These are phyloP conservation scores for Troglohyphantes excavatus DNA, from an alignment of 2,888 invertebrate genomes.

Conservation along the genomic window DNA sequence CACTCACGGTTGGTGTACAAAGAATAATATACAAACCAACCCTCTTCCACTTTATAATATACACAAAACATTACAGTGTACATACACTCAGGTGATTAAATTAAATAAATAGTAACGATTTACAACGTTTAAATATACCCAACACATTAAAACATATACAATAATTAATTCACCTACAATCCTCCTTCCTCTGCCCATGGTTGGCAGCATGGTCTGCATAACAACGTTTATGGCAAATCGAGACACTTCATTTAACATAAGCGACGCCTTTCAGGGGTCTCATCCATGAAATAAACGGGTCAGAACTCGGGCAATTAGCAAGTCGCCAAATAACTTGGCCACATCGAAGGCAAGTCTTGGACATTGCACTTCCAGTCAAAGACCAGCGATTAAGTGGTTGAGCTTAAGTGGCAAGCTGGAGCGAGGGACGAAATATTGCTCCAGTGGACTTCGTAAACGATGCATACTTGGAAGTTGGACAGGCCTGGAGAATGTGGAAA, in stretches of 20 bases:
- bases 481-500: conserved; percentile 1
- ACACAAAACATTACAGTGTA: too few relatives aligned
- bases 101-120: too few relatives aligned
- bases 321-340: conserved; percentile 30
- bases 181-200: background rate
- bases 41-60: too few relatives aligned
- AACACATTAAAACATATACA: too few relatives aligned
- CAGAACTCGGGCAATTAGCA: conserved; percentile 14
- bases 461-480: background rate
- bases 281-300: conserved; percentile 8
- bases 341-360: conserved; percentile 4
- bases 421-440: conserved; percentile 8
- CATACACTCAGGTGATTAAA: too few relatives aligned
- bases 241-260: conserved; percentile 20
- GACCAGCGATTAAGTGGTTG: conserved; percentile 7
- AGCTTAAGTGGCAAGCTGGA: conserved; percentile 7
- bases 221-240: conserved; percentile 12
- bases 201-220: background rate
- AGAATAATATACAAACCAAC: too few relatives aligned
- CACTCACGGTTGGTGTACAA: too few relatives aligned
- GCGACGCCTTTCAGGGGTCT: conserved; percentile 6
- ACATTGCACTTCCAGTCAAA: conserved; percentile 7
- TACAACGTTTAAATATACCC: too few relatives aligned
- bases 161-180: too few relatives aligned
- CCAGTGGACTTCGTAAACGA: conserved; percentile 20